A percentile compares a stretch with the other conserved stretches of the same genome.
phyloP scores from a whole-genome alignment of 2,797 vertebrate genomes.

The Cossypha caffra region DNA sequence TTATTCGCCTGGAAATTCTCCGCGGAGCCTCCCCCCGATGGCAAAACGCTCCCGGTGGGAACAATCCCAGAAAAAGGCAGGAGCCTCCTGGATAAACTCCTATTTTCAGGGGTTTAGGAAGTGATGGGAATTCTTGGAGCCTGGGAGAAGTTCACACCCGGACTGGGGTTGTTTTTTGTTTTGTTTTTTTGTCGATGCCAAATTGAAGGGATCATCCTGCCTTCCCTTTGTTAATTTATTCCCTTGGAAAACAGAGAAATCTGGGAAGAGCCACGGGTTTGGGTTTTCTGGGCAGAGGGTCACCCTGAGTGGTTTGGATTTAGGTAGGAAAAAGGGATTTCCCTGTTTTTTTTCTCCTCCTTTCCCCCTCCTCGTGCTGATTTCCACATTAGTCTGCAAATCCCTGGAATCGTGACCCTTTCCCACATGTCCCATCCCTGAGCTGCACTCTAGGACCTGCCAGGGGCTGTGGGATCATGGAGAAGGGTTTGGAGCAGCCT shows the following conservation, averaged over 20 bases:
- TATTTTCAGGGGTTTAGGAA: conserved; percentile 30
- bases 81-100: background rate
- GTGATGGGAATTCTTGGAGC: background rate
- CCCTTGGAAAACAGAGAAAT: background rate
- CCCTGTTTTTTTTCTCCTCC: background rate
- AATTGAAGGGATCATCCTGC: background rate
- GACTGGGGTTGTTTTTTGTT: background rate
- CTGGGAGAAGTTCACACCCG: background rate
- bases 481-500: background rate
- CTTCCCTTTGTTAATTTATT: conserved; percentile 28
- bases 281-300: background rate
- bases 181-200: background rate
- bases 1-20: conserved; percentile 65
- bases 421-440: fast-evolving
- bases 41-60: background rate
- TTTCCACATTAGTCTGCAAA: background rate
- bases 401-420: background rate
- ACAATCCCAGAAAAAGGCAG: background rate
- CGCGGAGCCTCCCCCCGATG: background rate
- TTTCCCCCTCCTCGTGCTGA: background rate
- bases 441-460: background rate
- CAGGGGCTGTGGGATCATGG: background rate
- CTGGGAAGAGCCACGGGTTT: background rate
- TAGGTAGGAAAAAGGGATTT: background rate
- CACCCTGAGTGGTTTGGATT: background rate